Evolutionary conservation across 2,113 vertebrate species (phyloP).

Genomic region (Rafetus swinhoei): DNA sequence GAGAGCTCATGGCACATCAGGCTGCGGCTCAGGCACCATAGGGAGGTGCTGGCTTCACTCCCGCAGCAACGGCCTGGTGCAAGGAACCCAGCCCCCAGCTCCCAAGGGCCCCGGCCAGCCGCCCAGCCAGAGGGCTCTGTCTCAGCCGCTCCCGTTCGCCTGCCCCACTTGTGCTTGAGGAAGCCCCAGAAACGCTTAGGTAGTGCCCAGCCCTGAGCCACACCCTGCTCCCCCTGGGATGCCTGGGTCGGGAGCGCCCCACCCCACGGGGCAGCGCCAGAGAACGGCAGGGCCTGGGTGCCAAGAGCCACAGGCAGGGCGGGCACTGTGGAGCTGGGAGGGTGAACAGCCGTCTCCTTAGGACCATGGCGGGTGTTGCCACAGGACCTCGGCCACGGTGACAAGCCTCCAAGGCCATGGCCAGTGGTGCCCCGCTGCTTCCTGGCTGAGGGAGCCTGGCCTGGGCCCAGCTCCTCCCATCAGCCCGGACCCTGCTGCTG

Average conservation of each 20-base stretch:
- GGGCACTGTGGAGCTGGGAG: neutral
- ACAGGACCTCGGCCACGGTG: neutral
- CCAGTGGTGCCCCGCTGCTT: neutral
- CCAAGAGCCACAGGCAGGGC: neutral
- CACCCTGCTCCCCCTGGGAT: too few relatives aligned
- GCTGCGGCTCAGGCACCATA: neutral
- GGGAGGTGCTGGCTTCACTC: neutral
- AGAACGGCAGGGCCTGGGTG: neutral
- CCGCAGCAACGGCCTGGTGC: rapidly evolving
- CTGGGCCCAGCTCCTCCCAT: neutral
- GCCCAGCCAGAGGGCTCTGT: rapidly evolving
- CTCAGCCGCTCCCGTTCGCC: neutral
- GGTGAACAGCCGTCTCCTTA: neutral
- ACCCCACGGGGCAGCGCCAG: neutral
- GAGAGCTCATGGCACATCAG: rapidly evolving
- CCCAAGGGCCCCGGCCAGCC: neutral
- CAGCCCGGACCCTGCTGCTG: too few relatives aligned
- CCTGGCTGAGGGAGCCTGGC: neutral
- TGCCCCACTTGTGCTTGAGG: neutral
- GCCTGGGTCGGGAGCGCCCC: too few relatives aligned
- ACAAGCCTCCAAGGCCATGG: neutral
- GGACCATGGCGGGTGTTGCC: neutral
- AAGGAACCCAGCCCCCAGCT: neutral
- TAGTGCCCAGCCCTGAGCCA: neutral
- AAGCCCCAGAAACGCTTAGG: neutral